A percentile compares a stretch with the other conserved stretches of the same genome.
Evolutionary conservation across 2,888 invertebrate species (phyloP).

Genomic region (Phlogophora meticulosa): DNA sequence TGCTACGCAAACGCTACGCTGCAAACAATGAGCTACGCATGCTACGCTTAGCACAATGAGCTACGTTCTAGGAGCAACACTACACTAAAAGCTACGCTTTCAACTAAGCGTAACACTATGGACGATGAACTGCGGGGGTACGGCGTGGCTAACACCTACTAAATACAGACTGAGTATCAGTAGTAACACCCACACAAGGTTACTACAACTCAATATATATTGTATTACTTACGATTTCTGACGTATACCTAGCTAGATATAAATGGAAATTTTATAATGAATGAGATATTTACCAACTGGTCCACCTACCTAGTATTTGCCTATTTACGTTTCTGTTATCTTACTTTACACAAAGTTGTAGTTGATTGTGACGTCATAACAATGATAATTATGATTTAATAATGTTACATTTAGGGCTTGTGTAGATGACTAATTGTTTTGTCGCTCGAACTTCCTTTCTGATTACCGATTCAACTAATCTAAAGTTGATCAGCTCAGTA

Average conservation of each 20-base stretch:
- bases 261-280: constrained; percentile 40
- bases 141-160: not conserved
- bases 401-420: constrained; percentile 23
- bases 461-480: constrained; percentile 2
- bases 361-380: constrained; percentile 20
- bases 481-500: not conserved
- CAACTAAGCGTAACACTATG: not conserved
- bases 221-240: constrained; percentile 28
- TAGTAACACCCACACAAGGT: constrained; percentile 36
- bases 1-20: constrained; percentile 17
- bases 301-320: constrained; percentile 20
- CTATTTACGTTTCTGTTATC: constrained; percentile 46
- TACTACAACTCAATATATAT: constrained; percentile 37
- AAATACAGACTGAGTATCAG: not conserved
- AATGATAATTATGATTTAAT: constrained; percentile 24
- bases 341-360: constrained; percentile 37
- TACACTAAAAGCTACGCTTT: constrained; percentile 21
- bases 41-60: constrained; percentile 13
- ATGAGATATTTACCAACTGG: constrained; percentile 31
- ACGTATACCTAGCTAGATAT: constrained; percentile 30
- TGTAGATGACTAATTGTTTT: constrained; percentile 29
- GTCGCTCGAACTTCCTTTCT: constrained; percentile 5
- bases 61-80: not conserved
- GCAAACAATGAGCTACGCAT: constrained; percentile 14
- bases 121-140: constrained; percentile 40